Evolutionary conservation across 2,888 invertebrate genomes (phyloP), one percentile per base, ranked within the genome.

Genomic region (Caenorhabditis uteleia): DNA sequence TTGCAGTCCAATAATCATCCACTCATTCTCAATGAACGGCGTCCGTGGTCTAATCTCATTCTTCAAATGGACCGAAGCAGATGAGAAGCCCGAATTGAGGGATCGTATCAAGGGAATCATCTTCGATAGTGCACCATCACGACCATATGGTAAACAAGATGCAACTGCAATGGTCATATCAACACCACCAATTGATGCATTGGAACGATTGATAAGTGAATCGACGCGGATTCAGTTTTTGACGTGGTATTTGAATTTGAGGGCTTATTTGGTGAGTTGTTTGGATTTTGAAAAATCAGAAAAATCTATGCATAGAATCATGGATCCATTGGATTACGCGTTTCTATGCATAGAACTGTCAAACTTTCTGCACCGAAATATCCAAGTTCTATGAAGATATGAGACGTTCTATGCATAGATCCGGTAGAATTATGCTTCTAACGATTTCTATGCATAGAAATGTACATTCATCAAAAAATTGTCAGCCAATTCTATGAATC

Each of bases 21-120:
- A 71, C 55, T 59, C 58, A 25, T 69, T 72, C 33, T 72, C 71
- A 21, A 72, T 72, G 68, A 72, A 69, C 42, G 71, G 71, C 18
- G 58, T 69, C 1, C 66, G 71, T 12, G 57, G 66, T n/a, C 42
- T 72, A 10, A 67, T 69, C 25, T 72, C 71, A 16, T 55, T 72
- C 34, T 69, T 56, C 60, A 68, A 72, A 50, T 72, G 68, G 71
- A 72, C 64, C 3, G 68, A 72, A 43, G 68, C 65, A 3, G 71
- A 72, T 20, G 61, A 66, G 25, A 53, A 57, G 33, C 62, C 65
- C 34, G 47, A 71, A 33, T 55, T 71, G 29, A 53, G 62, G 20
- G 55, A 68, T 12, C 29, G 71, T 16, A 68, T 71, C 26, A 65
- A 62, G 20, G 71, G 66, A n/a, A 49, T 71, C 20, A 62, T 71